phyloP scores from a whole-genome alignment of 2,113 vertebrate genomes.

The Microtus pennsylvanicus region DNA sequence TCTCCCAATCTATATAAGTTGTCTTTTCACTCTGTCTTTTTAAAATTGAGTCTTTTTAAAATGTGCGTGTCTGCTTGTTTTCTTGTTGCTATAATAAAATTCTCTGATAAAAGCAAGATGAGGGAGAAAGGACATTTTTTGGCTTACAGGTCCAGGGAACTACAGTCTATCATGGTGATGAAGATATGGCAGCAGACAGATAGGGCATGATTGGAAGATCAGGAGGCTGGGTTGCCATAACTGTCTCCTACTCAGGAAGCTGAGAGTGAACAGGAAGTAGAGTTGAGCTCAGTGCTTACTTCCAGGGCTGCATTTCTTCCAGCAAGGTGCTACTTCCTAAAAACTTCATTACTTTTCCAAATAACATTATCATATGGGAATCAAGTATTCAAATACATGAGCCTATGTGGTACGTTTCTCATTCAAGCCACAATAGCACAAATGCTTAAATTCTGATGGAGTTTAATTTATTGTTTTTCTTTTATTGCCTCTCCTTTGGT shows the following conservation, averaged over 20 bases:
- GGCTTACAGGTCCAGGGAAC: not conserved
- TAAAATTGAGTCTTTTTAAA: not conserved
- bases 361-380: too few relatives aligned
- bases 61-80: not conserved
- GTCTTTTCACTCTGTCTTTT: not conserved
- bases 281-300: not conserved
- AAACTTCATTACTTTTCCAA: not conserved
- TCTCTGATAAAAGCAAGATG: not conserved
- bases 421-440: not conserved
- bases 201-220: not conserved
- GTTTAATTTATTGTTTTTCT: not conserved
- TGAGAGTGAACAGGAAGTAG: too few relatives aligned
- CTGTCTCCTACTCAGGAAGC: not conserved
- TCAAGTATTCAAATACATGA: not conserved
- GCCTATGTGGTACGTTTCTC: not conserved
- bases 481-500: not conserved
- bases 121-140: not conserved
- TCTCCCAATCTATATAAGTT: not conserved
- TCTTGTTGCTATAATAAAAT: not conserved
- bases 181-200: not conserved
- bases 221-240: too few relatives aligned
- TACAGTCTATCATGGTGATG: not conserved
- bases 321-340: not conserved
- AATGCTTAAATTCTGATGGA: not conserved
- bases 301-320: not conserved